Percentiles rank a stretch among this genome's conserved stretches.
Conservation (phyloP, 2,888 invertebrate species). For the Parnassius smintheus region DNA sequence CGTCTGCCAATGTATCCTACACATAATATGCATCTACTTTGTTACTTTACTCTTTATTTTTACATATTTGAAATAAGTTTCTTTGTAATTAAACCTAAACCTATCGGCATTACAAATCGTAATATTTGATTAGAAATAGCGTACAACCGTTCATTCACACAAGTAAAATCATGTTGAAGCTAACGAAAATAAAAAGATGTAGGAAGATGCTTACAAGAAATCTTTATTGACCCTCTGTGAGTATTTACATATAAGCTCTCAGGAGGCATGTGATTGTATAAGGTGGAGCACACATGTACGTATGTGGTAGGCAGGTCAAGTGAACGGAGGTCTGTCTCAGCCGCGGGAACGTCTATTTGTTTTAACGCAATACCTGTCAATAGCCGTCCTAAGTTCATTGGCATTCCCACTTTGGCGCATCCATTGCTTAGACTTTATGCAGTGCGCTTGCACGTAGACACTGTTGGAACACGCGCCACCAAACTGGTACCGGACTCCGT, state of each 20-base stretch:
- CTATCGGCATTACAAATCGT: too few relatives aligned
- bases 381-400: slow-evolving; percentile 78
- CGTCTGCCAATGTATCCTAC: too few relatives aligned
- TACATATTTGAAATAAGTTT: too few relatives aligned
- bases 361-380: slow-evolving; percentile 80
- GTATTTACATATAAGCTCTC: slow-evolving; percentile 75
- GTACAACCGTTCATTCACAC: slow-evolving; percentile 26
- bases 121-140: background rate
- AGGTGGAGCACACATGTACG: slow-evolving; percentile 44
- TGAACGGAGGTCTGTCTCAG: slow-evolving; percentile 74
- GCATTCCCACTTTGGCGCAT: slow-evolving; percentile 77
- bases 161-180: slow-evolving; percentile 17
- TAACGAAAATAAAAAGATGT: slow-evolving; percentile 33
- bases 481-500: slow-evolving; percentile 64
- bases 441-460: slow-evolving; percentile 58
- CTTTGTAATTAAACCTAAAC: too few relatives aligned
- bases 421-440: slow-evolving; percentile 74
- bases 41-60: too few relatives aligned
- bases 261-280: slow-evolving; percentile 65
- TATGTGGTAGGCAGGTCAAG: slow-evolving; percentile 61
- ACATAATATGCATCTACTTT: too few relatives aligned
- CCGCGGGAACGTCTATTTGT: slow-evolving; percentile 75
- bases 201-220: slow-evolving; percentile 63
- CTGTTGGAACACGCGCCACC: slow-evolving; percentile 57
- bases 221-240: slow-evolving; percentile 68